Evolutionary conservation across 2,113 vertebrate species (phyloP).

Genomic region (Aythya baeri): DNA sequence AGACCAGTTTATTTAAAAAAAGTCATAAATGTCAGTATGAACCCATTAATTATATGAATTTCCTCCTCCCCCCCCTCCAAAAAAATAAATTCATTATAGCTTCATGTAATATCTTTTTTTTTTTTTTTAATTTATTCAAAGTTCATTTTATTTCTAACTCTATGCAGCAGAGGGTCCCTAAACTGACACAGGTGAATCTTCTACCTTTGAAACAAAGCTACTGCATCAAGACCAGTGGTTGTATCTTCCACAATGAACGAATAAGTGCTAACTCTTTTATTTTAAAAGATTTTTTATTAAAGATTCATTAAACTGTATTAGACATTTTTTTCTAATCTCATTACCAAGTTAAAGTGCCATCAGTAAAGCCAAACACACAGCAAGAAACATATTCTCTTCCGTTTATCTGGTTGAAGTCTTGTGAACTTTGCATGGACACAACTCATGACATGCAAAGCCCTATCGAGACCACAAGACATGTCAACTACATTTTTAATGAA

Average conservation of each 20-base stretch:
- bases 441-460: neutral
- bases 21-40: neutral
- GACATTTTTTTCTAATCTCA: neutral
- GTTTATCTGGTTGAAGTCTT: neutral
- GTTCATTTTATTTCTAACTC: neutral
- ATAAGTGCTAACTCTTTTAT: neutral
- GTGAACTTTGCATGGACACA: neutral
- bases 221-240: neutral
- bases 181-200: neutral
- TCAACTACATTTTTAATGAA: neutral
- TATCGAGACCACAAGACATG: neutral
- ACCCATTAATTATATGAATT: rapidly evolving
- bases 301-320: neutral
- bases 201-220: neutral
- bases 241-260: neutral
- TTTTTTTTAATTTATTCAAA: neutral
- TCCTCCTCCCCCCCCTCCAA: too few relatives aligned
- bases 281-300: constrained; percentile 12
- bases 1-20: neutral
- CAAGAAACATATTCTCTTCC: neutral
- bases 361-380: constrained; percentile 1
- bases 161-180: neutral
- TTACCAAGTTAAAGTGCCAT: constrained; percentile 28
- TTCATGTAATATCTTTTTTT: rapidly evolving
- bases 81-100: neutral